Evolutionary conservation across 1,140 invertebrate species (phyloP), one percentile per base, ranked within the genome.

Genomic region (Littorina saxatilis): DNA sequence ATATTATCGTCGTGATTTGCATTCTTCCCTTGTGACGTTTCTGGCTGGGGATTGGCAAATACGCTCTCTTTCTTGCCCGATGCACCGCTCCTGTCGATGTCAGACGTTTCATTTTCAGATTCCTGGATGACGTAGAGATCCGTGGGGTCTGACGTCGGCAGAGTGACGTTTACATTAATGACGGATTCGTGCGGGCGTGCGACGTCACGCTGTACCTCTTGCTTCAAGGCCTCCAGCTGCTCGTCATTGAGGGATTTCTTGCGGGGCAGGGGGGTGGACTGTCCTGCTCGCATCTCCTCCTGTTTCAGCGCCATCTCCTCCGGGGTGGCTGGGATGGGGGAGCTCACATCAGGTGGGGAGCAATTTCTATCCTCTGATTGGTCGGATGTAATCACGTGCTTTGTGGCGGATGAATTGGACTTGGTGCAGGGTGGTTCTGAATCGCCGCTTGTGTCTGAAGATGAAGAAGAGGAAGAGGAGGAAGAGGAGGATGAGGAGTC

Each of bases 301-400:
- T 73, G 70, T 32, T 73, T 73, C 43, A 15, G 32, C 23, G 70
- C 70, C 70, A 73, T 73, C 43, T 73, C 70, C 43, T 73, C 70
- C 3, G 70, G 70, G 1, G 70, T 52, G 40, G 70, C 40, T n/a
- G 70, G 70, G 20, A 73, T 11, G 2, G 70, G 70, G 0, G 70
- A 73, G 70, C 23, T n/a, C n/a, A 29, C 2, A 3, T 73, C 70
- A 43, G 3, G 1, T 20, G 70, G 40, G 7, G 70, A 29, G 2
- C 70, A 7, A 37, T n/a, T 20, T 11, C 43, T 7, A 3, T 47
- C 40, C 23, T 23, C 70, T 9, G 68, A 72, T 23, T 40, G 68
- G 37, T 73, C 70, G 20, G 70, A 37, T 27, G 29, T 73, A 43
- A 9, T 4, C 43, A 47, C 43, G 7, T 47, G 43, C 43, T 47